Percentiles rank a stretch among this genome's conserved stretches.
Conservation (phyloP, 2,888 invertebrate species). For the Eilema griseolum region DNA sequence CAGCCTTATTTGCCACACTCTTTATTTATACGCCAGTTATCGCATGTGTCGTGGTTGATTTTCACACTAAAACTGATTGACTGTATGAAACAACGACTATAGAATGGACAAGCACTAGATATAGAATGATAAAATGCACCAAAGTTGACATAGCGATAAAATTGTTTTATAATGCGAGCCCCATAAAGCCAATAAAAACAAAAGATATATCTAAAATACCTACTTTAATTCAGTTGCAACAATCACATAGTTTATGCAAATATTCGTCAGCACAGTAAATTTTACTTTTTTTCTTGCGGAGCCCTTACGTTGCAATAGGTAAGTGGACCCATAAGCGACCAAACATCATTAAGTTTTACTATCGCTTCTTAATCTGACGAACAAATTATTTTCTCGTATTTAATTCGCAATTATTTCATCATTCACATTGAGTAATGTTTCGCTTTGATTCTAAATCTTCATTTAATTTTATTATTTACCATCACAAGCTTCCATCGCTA, state of each 20-base stretch:
- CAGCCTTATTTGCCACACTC: slow-evolving; percentile 80
- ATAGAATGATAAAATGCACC: slow-evolving; percentile 36
- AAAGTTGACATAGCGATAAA: slow-evolving; percentile 28
- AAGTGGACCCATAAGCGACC: slow-evolving; percentile 81
- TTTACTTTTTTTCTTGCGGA: slow-evolving; percentile 87
- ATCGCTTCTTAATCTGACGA: slow-evolving; percentile 70
- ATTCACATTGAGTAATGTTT: slow-evolving; percentile 84
- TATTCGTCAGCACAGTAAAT: slow-evolving; percentile 84
- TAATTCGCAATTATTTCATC: slow-evolving; percentile 72
- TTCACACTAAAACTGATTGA: slow-evolving; percentile 41
- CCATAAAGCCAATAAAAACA: slow-evolving; percentile 31
- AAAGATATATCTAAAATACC: slow-evolving; percentile 33
- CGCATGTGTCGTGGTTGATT: slow-evolving; percentile 73
- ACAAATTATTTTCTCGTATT: slow-evolving; percentile 64
- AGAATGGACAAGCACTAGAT: slow-evolving; percentile 39
- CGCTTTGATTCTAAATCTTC: slow-evolving; percentile 83
- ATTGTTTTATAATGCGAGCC: slow-evolving; percentile 23
- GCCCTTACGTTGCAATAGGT: slow-evolving; percentile 86
- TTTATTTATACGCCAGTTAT: slow-evolving; percentile 74
- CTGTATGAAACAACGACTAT: slow-evolving; percentile 37
- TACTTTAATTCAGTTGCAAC: slow-evolving; percentile 68
- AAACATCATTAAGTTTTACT: slow-evolving; percentile 71
- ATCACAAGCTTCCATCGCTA: slow-evolving; percentile 72
- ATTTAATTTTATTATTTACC: slow-evolving; percentile 70
- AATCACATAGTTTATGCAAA: slow-evolving; percentile 67